phyloP scores from a whole-genome alignment of 2,888 invertebrate genomes.

The Plebejus argus region DNA sequence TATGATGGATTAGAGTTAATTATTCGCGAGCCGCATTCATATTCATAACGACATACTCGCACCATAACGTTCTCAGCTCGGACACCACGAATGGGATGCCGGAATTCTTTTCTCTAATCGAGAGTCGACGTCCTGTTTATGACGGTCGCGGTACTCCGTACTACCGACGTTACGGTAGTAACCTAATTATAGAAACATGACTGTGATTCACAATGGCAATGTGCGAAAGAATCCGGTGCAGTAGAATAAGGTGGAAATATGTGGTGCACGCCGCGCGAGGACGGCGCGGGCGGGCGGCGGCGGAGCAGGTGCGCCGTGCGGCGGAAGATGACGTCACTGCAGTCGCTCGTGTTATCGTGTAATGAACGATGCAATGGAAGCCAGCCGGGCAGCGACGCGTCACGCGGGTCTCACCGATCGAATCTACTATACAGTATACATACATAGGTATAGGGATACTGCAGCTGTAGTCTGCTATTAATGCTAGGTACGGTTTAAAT shows the following conservation, averaged over 20 bases:
- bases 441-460: no score
- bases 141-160: neutral
- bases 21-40: neutral
- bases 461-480: no score
- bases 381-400: no score
- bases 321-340: neutral
- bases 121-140: conserved; percentile 4
- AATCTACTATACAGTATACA: no score
- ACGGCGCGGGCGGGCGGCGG: no score
- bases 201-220: neutral
- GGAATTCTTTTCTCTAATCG: neutral
- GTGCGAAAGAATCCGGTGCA: neutral
- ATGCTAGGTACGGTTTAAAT: no score
- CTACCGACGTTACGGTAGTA: neutral
- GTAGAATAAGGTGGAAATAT: neutral
- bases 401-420: no score
- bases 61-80: neutral
- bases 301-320: neutral
- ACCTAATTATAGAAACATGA: neutral
- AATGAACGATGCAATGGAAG: no score
- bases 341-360: neutral
- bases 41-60: neutral
- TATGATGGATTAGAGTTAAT: neutral
- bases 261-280: neutral
- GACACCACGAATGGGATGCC: neutral